These are phyloP conservation scores for Sorex fumeus DNA, from an alignment of 2,113 vertebrate genomes.

Conservation along the genomic window DNA sequence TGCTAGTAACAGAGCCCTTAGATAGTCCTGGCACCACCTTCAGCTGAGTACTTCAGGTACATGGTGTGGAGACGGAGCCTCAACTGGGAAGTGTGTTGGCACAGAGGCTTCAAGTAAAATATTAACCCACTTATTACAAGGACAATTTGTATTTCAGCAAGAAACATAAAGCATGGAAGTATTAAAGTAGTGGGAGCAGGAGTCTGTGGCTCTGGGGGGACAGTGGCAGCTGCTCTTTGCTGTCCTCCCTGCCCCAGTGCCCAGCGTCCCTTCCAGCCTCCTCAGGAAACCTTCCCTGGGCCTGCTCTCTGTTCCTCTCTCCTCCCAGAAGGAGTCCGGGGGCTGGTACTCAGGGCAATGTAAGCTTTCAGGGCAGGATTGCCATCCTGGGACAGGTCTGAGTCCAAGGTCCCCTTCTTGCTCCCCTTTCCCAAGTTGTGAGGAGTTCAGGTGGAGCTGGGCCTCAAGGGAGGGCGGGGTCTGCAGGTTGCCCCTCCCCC, in stretches of 20 bases:
- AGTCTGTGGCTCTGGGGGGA: background rate
- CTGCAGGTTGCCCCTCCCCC: too few relatives aligned
- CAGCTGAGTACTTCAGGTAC: too few relatives aligned
- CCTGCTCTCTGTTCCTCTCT: too few relatives aligned
- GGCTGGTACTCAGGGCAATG: background rate
- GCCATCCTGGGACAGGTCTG: accelerated
- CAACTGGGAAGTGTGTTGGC: too few relatives aligned
- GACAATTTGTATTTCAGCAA: background rate
- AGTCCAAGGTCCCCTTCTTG: conserved; percentile 37
- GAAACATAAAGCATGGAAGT: background rate
- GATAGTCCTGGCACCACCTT: too few relatives aligned
- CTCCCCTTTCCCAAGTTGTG: background rate
- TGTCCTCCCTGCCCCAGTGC: background rate
- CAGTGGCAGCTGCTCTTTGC: background rate
- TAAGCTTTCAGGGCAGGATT: background rate
- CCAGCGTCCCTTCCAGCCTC: too few relatives aligned
- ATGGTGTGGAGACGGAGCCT: too few relatives aligned
- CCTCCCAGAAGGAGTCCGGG: accelerated
- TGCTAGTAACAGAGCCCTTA: too few relatives aligned
- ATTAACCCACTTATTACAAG: background rate
- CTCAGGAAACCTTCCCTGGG: background rate
- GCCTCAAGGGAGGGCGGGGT: too few relatives aligned
- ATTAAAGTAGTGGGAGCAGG: background rate
- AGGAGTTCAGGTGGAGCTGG: background rate
- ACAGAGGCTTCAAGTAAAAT: background rate